Evolutionary conservation across 2,797 vertebrate genomes (phyloP), one percentile per base, ranked within the genome.

Genomic region (Fistularia tabacaria): DNA sequence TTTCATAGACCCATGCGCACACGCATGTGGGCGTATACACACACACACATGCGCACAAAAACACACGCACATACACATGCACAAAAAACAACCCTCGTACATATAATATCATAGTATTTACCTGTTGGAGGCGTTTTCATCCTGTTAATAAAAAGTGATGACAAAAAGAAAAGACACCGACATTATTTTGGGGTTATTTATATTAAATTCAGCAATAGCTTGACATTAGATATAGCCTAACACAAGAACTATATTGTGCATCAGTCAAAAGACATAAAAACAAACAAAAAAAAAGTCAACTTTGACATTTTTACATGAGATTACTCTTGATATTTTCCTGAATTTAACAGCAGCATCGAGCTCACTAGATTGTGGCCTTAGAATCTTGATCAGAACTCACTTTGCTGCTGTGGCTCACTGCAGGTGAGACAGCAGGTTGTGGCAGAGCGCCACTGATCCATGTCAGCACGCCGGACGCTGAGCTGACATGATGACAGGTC

Each of bases 361-460:
- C 25, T 25, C 25, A 25, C 25, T 25, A 25, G 25, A 25, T 25
- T 45, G 9, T 45, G 14, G 9, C 11, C 11, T 7, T 11, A 45
- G 43, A 12, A 45, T 45, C 11, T 45, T 45, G 1, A 11, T 45
- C 10, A 13, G 7, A 36, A 7, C 53, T 74, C 46, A 85, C 79
- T 68, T 66, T 54, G 46, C 40, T 36, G 25, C 9, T 36, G 48
- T 49, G 46, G 58, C 36, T 15, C 48, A 58, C 42, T 46, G 14
- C 66, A 0, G 76, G 61, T 15, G 65, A 68, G 57, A 51, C 41
- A 0, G 57, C 36, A 0, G 90, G 90, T 13, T 90, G 87, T 36
- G 91, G 89, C 14, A 90, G 68, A 14, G 85, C 77, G 14, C 54
- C 71, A 51, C 69, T 79, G 62, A 91, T 79, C 89, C 89, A 90